Percentiles rank a stretch among this genome's conserved stretches.
Evolutionary conservation across 2,797 vertebrate genomes (phyloP).

Genomic region (Eurystomus glaucurus): DNA sequence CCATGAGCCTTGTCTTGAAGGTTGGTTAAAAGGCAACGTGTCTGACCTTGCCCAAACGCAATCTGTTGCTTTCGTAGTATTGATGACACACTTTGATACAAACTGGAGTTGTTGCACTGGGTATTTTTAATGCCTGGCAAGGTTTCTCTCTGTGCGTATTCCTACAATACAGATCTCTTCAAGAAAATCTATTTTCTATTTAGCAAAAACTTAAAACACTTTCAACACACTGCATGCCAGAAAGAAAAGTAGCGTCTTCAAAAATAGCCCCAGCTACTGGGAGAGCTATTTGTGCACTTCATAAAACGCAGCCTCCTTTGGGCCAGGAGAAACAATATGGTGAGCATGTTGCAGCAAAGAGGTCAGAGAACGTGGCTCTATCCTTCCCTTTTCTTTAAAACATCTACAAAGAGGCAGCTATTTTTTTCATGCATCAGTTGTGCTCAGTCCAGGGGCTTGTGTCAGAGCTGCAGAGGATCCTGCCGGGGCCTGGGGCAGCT

Average conservation of each 20-base stretch:
- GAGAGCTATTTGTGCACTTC: not conserved
- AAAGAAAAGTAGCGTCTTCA: not conserved
- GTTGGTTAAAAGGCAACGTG: not conserved
- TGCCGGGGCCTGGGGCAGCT: rapidly evolving
- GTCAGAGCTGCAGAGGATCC: not conserved
- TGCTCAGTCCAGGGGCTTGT: rapidly evolving
- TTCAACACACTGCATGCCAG: not conserved
- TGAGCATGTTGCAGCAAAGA: not conserved
- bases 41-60: not conserved
- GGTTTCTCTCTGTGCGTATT: not conserved
- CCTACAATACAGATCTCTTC: not conserved
- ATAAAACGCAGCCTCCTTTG: not conserved
- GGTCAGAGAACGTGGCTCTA: not conserved
- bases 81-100: not conserved
- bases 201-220: not conserved
- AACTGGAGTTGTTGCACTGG: not conserved
- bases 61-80: not conserved
- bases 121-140: not conserved
- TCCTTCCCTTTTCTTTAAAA: not conserved
- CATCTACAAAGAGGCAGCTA: not conserved
- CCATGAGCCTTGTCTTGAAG: not conserved
- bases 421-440: rapidly evolving
- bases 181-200: not conserved
- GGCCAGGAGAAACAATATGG: not conserved
- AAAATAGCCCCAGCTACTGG: not conserved